Conservation (phyloP, 2,888 invertebrate genomes). For the Odontocolon sp. region DNA sequence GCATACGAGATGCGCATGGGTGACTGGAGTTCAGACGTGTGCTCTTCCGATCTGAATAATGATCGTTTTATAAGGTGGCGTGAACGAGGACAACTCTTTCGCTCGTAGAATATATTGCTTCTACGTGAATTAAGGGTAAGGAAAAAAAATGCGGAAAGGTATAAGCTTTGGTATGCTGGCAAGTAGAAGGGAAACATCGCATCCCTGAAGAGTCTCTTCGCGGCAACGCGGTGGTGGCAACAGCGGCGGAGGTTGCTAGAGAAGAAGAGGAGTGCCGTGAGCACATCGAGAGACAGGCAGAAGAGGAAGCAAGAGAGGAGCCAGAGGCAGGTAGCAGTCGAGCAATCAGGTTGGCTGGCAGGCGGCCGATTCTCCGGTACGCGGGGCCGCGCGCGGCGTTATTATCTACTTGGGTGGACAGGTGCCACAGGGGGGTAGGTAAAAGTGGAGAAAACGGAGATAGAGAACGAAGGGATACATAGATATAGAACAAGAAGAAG, state of each 20-base stretch:
- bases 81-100: not conserved
- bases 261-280: slow-evolving; percentile 48
- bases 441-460: slow-evolving; percentile 26
- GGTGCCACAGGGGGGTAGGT: slow-evolving; percentile 71
- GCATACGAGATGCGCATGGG: too few species aligned
- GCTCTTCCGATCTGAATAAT: slow-evolving; percentile 44
- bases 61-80: not conserved
- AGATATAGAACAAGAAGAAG: not conserved
- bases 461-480: slow-evolving; percentile 23
- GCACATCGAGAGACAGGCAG: slow-evolving; percentile 41
- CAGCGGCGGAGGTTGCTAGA: not conserved
- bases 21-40: too few species aligned
- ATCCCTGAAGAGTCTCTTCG: slow-evolving; percentile 44
- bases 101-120: not conserved
- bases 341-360: slow-evolving; percentile 70
- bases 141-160: slow-evolving; percentile 32
- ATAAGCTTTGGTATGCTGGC: slow-evolving; percentile 45
- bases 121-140: slow-evolving; percentile 40
- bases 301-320: slow-evolving; percentile 42
- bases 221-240: slow-evolving; percentile 51
- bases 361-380: slow-evolving; percentile 63
- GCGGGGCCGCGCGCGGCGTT: slow-evolving; percentile 68
- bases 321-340: slow-evolving; percentile 70
- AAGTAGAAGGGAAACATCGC: slow-evolving; percentile 35
- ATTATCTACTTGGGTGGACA: slow-evolving; percentile 77